phyloP scores from a whole-genome alignment of 1,140 invertebrate species.

The Drosophila nigrodunni region DNA sequence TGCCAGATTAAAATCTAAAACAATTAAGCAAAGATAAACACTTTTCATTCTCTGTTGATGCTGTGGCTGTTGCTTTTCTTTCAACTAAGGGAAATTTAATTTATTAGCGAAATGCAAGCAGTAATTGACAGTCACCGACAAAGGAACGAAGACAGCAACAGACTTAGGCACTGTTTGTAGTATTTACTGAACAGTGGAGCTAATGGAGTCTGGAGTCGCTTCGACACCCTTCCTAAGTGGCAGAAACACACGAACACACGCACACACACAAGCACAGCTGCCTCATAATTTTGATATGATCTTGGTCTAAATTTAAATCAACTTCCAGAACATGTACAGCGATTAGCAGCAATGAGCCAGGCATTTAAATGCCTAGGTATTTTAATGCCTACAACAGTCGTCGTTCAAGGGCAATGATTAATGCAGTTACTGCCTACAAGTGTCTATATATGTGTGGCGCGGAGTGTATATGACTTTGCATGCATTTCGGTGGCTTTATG shows the following conservation, averaged over 20 bases:
- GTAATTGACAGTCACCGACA: constrained; percentile 14
- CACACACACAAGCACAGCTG: not conserved
- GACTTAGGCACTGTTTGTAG: constrained; percentile 4
- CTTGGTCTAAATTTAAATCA: constrained; percentile 75
- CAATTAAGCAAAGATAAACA: constrained; percentile 72
- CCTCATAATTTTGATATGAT: constrained; percentile 58
- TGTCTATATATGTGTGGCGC: not conserved
- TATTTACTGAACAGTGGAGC: constrained; percentile 6
- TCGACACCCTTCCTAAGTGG: constrained; percentile 68
- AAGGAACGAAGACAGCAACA: constrained; percentile 7
- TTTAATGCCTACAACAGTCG: constrained; percentile 32
- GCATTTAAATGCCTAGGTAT: constrained; percentile 68
- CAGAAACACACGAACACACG: constrained; percentile 7
- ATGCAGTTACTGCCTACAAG: constrained; percentile 39
- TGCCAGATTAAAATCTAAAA: constrained; percentile 79
- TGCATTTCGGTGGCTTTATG: not conserved
- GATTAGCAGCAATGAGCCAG: constrained; percentile 76
- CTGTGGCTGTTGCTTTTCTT: not conserved
- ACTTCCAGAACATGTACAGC: constrained; percentile 40
- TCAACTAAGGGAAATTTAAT: constrained; percentile 29
- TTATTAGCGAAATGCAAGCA: constrained; percentile 20
- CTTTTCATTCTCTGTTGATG: constrained; percentile 16
- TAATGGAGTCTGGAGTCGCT: constrained; percentile 39
- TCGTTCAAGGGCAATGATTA: constrained; percentile 77
- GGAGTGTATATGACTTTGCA: constrained; percentile 4